Conservation (phyloP, 2,113 vertebrate genomes). For the Trinectes maculatus region DNA sequence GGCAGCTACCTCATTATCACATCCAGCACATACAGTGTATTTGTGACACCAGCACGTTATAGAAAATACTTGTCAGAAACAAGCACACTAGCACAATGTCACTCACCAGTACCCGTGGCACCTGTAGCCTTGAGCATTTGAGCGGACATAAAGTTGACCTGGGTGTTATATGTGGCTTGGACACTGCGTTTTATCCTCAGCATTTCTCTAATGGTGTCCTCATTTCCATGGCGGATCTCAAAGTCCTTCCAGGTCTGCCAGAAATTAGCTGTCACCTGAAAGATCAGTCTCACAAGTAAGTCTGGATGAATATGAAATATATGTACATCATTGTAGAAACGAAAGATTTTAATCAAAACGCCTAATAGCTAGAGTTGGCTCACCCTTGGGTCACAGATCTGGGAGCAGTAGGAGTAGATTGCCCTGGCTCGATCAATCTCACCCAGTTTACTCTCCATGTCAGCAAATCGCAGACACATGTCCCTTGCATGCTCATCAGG, state of each 20-base stretch:
- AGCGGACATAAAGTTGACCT: slow-evolving; percentile 96
- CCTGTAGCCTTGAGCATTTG: slow-evolving; percentile 93
- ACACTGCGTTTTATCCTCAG: slow-evolving; percentile 92
- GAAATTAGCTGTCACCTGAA: slow-evolving; percentile 87
- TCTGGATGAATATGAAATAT: not conserved
- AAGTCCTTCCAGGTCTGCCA: slow-evolving; percentile 97
- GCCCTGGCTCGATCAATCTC: slow-evolving; percentile 92
- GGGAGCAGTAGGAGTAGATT: slow-evolving; percentile 94
- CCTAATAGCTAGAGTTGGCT: not conserved
- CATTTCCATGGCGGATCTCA: slow-evolving; percentile 93
- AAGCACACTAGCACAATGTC: not conserved
- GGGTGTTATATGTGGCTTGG: slow-evolving; percentile 95
- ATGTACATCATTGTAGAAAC: not conserved
- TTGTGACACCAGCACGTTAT: not conserved
- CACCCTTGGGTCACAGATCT: slow-evolving; percentile 94
- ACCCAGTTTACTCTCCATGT: slow-evolving; percentile 94
- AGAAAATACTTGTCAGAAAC: not conserved
- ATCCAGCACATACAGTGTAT: too few species aligned
- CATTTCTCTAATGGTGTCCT: slow-evolving; percentile 94
- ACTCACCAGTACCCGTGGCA: slow-evolving; percentile 85
- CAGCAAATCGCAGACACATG: slow-evolving; percentile 93
- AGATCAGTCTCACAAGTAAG: not conserved
- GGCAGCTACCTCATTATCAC: not conserved
- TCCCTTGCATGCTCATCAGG: slow-evolving; percentile 91
- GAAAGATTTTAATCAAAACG: not conserved